Evolutionary conservation across 1,140 invertebrate species (phyloP), one percentile per base, ranked within the genome.

Genomic region (Ericerus pela): DNA sequence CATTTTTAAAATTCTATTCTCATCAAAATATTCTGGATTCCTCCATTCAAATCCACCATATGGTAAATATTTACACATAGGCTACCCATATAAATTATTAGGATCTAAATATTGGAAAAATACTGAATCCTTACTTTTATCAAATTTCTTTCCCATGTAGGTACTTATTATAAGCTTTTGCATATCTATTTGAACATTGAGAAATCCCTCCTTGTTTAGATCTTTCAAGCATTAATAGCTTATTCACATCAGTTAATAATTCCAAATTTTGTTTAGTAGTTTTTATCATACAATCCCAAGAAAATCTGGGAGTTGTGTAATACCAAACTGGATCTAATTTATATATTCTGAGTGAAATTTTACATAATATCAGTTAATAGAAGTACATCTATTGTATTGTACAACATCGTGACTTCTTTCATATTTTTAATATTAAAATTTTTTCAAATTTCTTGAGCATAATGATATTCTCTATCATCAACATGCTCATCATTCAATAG

Each of bases 101-200:
- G 11, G 38, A 36, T 33, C 41, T 30, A n/a, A n/a, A n/a, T n/a
- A 66, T 18, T 47, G 28, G 18, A 62, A 47, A 62, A 60, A 67
- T 57, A 41, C 54, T n/a, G 27, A 47, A 24, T 38, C 36, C 24
- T 55, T 27, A 41, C 18, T 55, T 16, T 55, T 24, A 28, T 43
- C 22, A 41, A n/a, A n/a, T n/a, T n/a, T n/a, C n/a, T n/a, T n/a
- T n/a, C n/a, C n/a, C n/a, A n/a, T 33, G 14, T 52, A 28, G 4
- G n/a, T 20, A 54, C 24, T 54, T 37, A 26, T 37, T 33, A 24
- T 54, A 33, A 26, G 51, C 29, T 30, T 53, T 28, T 18, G 24
- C 3, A 29, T 29, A 30, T 18, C 27, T 28, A 2, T 53, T 53
- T 6, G 2, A 14, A 29, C 26, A 2, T 30, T 53, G 51, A 1